Evolutionary conservation across 2,888 invertebrate species (phyloP), one percentile per base, ranked within the genome.

Genomic region (Salticus scenicus): DNA sequence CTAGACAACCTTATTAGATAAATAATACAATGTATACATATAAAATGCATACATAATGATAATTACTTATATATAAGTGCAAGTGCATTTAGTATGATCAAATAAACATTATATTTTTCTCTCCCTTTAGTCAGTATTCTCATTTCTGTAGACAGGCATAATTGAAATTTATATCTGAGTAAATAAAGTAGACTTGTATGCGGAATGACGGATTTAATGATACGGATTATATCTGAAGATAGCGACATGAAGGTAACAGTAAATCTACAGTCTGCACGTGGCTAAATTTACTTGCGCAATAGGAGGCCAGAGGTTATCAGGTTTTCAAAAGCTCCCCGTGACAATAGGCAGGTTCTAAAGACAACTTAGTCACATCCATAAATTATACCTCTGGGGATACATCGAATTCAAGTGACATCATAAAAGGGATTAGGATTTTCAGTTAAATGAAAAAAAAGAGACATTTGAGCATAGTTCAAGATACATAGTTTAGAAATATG

Each of bases 341-440:
- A 82, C 70, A 82, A 42, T 69, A 70, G 57, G 82, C 76, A 82
- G 82, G 76, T 24, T 57, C 51, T 57, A 41, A 41, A 80, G 69
- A 83, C 69, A 82, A 74, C 81, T 82, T 82, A 84, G 77, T 84
- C 83, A 77, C 83, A 84, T 78, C 72, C 57, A 84, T 84, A 84
- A 84, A 84, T 84, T 78, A 84, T 77, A 12, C 83, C 57, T 33
- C 42, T 28, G 77, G 83, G 77, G 77, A 64, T 57, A 51, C 66
- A 63, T 30, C 66, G 51, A 67, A 74, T 69, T 63, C 71, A 51
- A 71, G 71, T 63, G 64, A 63, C 69, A 81, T 81, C 81, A 79
- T 71, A 57, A 57, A 24, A 1, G 57, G 24, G 57, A 20, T 24
- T 24, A 5, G 24, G 57, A 2, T 24, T 17, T n/a, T 4, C 47